Conservation (phyloP, 2,888 invertebrate genomes). For the Dilophus febrilis region DNA sequence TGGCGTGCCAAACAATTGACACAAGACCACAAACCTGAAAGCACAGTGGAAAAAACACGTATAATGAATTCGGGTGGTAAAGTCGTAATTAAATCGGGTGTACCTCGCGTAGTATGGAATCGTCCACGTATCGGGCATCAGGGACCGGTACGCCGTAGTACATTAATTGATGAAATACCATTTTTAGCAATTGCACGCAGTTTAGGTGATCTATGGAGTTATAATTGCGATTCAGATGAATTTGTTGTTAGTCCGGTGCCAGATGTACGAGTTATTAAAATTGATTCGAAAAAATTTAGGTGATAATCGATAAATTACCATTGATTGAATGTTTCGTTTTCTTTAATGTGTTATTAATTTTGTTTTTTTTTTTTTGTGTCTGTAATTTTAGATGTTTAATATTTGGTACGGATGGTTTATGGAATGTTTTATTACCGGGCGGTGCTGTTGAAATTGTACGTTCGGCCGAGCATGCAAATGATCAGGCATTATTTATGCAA, state of each 20-base stretch:
- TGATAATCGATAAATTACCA: constrained; percentile 15
- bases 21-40: constrained; percentile 91
- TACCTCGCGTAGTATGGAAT: constrained; percentile 94
- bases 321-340: neutral
- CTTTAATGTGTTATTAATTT: neutral
- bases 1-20: constrained; percentile 75
- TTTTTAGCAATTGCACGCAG: constrained; percentile 93
- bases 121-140: constrained; percentile 50
- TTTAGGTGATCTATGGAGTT: constrained; percentile 94
- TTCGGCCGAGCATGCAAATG: constrained; percentile 64
- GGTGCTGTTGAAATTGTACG: constrained; percentile 73
- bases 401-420: constrained; percentile 91
- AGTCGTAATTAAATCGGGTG: constrained; percentile 61
- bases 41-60: constrained; percentile 60
- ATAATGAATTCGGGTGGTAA: constrained; percentile 72
- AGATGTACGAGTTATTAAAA: constrained; percentile 72
- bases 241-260: constrained; percentile 98
- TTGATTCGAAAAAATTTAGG: constrained; percentile 57
- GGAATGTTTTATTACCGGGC: constrained; percentile 82
- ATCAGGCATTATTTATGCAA: constrained; percentile 21
- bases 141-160: constrained; percentile 78
- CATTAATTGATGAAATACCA: constrained; percentile 84
- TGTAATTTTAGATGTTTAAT: constrained; percentile 56
- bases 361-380: constrained; percentile 3
- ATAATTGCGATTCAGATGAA: constrained; percentile 74